Percentiles rank a stretch among this genome's conserved stretches.
Conservation (phyloP, 1,140 invertebrate genomes). For the Lepeophtheirus salmonis region DNA sequence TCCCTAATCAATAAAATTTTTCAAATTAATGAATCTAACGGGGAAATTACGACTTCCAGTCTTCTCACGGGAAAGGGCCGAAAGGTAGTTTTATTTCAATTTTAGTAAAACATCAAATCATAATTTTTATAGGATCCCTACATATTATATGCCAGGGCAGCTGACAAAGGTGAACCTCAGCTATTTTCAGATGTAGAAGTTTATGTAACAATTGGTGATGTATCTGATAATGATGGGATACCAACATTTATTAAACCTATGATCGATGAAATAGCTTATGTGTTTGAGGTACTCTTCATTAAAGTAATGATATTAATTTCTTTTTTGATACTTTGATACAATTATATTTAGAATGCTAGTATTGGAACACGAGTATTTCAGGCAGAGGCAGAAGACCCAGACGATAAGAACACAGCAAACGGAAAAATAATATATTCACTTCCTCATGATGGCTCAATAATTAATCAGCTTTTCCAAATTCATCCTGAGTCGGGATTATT, state of each 20-base stretch:
- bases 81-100: conserved; percentile 26
- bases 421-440: conserved; percentile 51
- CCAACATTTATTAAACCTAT: conserved; percentile 50
- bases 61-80: conserved; percentile 52
- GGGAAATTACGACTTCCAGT: conserved; percentile 41
- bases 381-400: conserved; percentile 53
- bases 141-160: background rate
- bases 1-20: conserved; percentile 33
- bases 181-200: conserved; percentile 42
- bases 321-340: conserved; percentile 10
- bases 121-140: background rate
- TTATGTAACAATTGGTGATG: conserved; percentile 51
- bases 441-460: conserved; percentile 39
- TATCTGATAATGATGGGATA: conserved; percentile 60
- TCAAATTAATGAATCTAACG: conserved; percentile 42
- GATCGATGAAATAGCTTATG: conserved; percentile 43
- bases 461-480: conserved; percentile 32
- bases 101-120: background rate
- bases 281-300: conserved; percentile 39
- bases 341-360: conserved; percentile 19
- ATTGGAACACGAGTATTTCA: conserved; percentile 52
- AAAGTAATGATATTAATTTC: conserved; percentile 19
- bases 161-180: conserved; percentile 41
- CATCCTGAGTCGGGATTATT: conserved; percentile 46
- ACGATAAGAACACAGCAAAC: conserved; percentile 49